These are phyloP conservation scores for Epirrhoe tristata DNA, from an alignment of 2,888 invertebrate genomes.

Conservation along the genomic window DNA sequence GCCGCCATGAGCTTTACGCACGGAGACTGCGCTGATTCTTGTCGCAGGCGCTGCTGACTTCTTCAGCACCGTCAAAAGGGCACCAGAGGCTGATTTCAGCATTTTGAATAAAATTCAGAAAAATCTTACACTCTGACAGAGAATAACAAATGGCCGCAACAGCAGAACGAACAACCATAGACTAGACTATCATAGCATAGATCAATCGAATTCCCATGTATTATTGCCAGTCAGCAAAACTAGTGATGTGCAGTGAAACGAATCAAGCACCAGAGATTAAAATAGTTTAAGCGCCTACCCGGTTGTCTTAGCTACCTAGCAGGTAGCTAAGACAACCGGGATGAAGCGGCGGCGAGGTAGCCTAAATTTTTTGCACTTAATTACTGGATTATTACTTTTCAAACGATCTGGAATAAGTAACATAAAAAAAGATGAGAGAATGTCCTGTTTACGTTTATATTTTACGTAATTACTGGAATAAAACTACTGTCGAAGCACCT, in stretches of 20 bases:
- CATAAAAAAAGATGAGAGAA: too few relatives aligned
- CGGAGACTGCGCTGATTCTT: conserved; percentile 66
- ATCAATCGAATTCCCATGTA: neutral
- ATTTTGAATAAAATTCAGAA: conserved; percentile 71
- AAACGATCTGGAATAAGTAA: too few relatives aligned
- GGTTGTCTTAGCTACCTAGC: too few relatives aligned
- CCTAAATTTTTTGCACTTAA: too few relatives aligned
- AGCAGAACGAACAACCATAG: neutral
- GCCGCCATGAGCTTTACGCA: conserved; percentile 74
- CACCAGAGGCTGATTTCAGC: conserved; percentile 78
- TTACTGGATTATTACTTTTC: too few relatives aligned
- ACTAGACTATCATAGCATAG: conserved; percentile 47
- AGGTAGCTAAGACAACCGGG: too few relatives aligned
- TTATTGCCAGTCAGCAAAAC: neutral
- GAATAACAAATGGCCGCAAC: conserved; percentile 79
- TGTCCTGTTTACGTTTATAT: too few relatives aligned
- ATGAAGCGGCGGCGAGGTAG: too few relatives aligned
- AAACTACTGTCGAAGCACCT: neutral
- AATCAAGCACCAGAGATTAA: neutral
- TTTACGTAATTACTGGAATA: too few relatives aligned
- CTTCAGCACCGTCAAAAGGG: conserved; percentile 71
- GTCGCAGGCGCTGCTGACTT: conserved; percentile 69
- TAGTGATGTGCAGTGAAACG: conserved; percentile 37
- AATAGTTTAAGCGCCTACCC: too few relatives aligned
- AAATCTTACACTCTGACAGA: conserved; percentile 56